These are phyloP conservation scores for Pseudobourletiella spinata DNA, from an alignment of 1,140 invertebrate genomes.

Conservation along the genomic window DNA sequence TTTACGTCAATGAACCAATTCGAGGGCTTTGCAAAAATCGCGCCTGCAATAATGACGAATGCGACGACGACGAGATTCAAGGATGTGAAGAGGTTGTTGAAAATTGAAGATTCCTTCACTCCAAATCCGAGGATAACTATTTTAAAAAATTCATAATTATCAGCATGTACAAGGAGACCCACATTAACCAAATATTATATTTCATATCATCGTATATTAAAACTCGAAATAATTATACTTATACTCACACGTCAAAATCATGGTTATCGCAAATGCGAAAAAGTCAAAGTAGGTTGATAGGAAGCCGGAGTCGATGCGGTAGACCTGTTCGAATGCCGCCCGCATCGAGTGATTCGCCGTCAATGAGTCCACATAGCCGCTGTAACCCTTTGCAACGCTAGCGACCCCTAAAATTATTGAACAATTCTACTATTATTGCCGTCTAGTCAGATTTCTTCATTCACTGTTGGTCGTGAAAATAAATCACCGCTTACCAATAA, in stretches of 20 bases:
- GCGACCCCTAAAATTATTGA: constrained; percentile 56
- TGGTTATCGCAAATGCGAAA: constrained; percentile 59
- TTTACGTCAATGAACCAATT: constrained; percentile 15
- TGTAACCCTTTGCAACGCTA: constrained; percentile 73
- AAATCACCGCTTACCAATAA: constrained; percentile 47
- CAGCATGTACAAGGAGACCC: no score
- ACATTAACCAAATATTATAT: no score
- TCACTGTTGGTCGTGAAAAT: neutral
- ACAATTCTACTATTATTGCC: no score
- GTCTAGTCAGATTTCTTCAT: no score
- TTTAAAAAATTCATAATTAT: no score
- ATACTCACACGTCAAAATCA: constrained; percentile 49
- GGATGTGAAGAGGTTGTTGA: constrained; percentile 84
- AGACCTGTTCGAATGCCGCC: constrained; percentile 51
- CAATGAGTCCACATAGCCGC: constrained; percentile 73
- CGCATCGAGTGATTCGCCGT: constrained; percentile 59
- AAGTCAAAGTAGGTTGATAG: constrained; percentile 75
- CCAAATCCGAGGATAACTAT: constrained; percentile 59
- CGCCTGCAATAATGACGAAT: constrained; percentile 71
- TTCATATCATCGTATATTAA: no score
- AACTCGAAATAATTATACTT: neutral
- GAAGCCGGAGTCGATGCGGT: constrained; percentile 62
- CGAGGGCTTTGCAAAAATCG: constrained; percentile 51
- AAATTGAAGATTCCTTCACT: constrained; percentile 75
- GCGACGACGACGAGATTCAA: constrained; percentile 77